Percentiles rank a stretch among this genome's conserved stretches.
phyloP scores from a whole-genome alignment of 2,113 vertebrate genomes.

The Orthonyx spaldingii region DNA sequence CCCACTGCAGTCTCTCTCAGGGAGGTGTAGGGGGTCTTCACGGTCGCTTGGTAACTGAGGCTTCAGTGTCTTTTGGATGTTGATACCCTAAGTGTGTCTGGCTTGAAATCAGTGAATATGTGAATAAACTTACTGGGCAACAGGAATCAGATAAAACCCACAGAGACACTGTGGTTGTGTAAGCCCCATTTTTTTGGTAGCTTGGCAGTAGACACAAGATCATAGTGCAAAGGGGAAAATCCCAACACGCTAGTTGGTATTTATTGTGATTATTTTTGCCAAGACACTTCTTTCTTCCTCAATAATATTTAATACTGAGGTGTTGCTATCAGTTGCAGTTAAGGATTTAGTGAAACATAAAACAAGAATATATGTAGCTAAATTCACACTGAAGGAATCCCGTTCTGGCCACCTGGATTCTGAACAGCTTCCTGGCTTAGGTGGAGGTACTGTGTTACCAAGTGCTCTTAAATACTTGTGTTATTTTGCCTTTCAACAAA shows the following conservation, averaged over 20 bases:
- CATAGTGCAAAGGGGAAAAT: background rate
- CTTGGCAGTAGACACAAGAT: background rate
- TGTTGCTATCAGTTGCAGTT: background rate
- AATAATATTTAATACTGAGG: background rate
- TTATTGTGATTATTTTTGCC: background rate
- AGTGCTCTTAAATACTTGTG: background rate
- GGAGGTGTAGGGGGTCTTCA: background rate
- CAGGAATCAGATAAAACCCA: background rate
- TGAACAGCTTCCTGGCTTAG: background rate
- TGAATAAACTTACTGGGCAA: background rate
- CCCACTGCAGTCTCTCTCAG: background rate
- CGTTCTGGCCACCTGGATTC: fast-evolving
- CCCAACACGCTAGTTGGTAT: background rate
- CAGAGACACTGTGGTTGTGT: background rate
- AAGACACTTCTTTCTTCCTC: background rate
- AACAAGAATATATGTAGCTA: background rate
- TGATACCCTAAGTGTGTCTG: background rate
- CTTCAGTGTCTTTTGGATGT: background rate
- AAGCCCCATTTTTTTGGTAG: background rate
- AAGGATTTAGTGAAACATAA: background rate
- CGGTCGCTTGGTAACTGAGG: background rate
- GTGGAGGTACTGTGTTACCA: background rate
- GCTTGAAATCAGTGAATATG: background rate
- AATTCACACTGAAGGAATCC: background rate
- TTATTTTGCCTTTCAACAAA: background rate